Evolutionary conservation across 1,140 invertebrate species (phyloP).

Genomic region (Diachasma alloeum): DNA sequence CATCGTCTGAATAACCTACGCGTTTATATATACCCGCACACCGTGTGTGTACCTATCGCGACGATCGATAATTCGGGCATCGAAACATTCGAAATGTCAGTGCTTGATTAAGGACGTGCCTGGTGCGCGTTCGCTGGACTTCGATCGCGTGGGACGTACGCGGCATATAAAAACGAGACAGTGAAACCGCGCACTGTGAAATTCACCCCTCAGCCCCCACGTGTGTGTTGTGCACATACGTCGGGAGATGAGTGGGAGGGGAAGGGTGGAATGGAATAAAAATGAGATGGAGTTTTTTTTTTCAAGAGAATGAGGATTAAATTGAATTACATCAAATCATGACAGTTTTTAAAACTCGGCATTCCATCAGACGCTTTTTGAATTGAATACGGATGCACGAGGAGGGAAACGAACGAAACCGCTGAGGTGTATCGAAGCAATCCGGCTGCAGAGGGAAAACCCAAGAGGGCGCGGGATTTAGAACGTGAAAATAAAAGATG

Average conservation of each 20-base stretch:
- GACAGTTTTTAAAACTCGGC: neutral
- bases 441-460: neutral
- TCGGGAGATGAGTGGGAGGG: neutral
- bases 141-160: slow-evolving; percentile 24
- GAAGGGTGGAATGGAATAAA: neutral
- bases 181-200: slow-evolving; percentile 1
- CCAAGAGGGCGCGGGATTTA: neutral
- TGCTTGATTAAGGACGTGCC: slow-evolving; percentile 30
- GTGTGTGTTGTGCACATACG: neutral
- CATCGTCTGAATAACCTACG: neutral
- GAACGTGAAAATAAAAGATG: neutral
- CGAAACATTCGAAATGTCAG: slow-evolving; percentile 33
- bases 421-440: neutral
- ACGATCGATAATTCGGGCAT: slow-evolving; percentile 33
- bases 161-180: slow-evolving; percentile 24
- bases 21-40: neutral
- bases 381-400: neutral
- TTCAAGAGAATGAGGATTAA: neutral
- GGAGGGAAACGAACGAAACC: neutral
- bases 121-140: neutral
- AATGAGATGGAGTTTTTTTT: neutral
- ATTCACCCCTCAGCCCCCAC: neutral
- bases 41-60: slow-evolving; percentile 12
- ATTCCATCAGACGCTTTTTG: neutral
- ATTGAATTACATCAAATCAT: neutral